Conservation (phyloP, 2,113 vertebrate genomes). For the Zosterops hypoxanthus region DNA sequence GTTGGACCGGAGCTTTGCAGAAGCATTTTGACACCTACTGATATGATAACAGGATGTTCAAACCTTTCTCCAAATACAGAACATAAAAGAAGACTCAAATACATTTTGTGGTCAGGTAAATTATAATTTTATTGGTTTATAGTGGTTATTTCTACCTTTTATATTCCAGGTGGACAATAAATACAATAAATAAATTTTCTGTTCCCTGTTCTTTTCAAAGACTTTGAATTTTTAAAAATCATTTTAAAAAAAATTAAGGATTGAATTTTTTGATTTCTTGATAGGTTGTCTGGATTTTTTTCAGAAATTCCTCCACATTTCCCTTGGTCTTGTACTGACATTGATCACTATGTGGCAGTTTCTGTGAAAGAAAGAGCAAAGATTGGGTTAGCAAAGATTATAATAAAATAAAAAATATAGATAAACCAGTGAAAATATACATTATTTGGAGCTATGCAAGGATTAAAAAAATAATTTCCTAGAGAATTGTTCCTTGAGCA, state of each 20-base stretch:
- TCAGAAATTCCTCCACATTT: conserved; percentile 8
- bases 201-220: neutral
- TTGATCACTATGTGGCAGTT: neutral
- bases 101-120: neutral
- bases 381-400: neutral
- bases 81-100: neutral
- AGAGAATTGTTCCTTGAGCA: neutral
- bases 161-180: conserved; percentile 6
- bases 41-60: neutral
- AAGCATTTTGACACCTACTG: neutral
- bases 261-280: neutral
- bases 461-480: neutral
- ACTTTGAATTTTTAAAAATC: neutral
- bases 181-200: conserved; percentile 63
- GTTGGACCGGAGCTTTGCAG: neutral
- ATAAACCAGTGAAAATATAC: neutral
- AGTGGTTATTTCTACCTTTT: neutral
- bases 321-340: conserved; percentile 8
- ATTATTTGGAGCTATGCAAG: neutral
- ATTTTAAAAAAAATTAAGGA: neutral
- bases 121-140: conserved; percentile 23
- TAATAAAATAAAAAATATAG: neutral
- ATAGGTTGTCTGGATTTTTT: neutral
- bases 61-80: neutral
- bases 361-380: neutral